Base-by-base conservation (phyloP, 2,888 invertebrate genomes). In the Keiferia lycopersicella region DNA sequence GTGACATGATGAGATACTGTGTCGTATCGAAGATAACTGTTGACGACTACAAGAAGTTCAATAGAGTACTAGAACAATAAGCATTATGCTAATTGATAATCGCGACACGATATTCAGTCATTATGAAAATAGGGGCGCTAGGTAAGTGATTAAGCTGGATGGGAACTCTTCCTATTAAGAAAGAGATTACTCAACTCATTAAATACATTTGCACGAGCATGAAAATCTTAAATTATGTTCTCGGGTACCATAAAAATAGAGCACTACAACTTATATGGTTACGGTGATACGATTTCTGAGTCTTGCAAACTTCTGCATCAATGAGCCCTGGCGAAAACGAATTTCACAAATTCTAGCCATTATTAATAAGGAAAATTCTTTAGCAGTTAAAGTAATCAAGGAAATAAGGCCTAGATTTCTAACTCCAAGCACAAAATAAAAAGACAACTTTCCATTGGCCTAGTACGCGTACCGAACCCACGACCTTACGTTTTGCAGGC, bases 381-480 rank as follows among this genome's bases (percentile, higher is more conserved):
- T 26, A 4, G 26, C 26, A 26, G 26, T 26, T 6, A 26, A 26
- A 6, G 2, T 26, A 26, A 26, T 26, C 3, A 34, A 10, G 34
- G 1, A 34, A 1, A 10, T 34, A 34, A 34, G 8, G 1, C 6
- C 34, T 34, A 34, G 34, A 34, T 45, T 45, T 16, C 45, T 45
- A 16, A 45, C 45, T 16, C 3, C 45, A 45, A n/a, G 45, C 16
- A n/a, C n/a, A 41, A 41, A n/a, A 45, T 45, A 45, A n/a, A 53
- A 53, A 56, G 34, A 1, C 34, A 56, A 56, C 56, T 56, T 74
- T 73, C 69, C 73, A 69, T 67, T 69, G 45, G 48, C 62, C 64
- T 39, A 57, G 57, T 26, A 57, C 20, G 61, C 16, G 39, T 34
- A 30, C 26, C 58, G 53, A 45, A 66, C 60, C 34, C 41, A 61